Evolutionary conservation across 2,113 vertebrate genomes (phyloP), one percentile per base, ranked within the genome.

Genomic region (Nothobranchius kuhntae): DNA sequence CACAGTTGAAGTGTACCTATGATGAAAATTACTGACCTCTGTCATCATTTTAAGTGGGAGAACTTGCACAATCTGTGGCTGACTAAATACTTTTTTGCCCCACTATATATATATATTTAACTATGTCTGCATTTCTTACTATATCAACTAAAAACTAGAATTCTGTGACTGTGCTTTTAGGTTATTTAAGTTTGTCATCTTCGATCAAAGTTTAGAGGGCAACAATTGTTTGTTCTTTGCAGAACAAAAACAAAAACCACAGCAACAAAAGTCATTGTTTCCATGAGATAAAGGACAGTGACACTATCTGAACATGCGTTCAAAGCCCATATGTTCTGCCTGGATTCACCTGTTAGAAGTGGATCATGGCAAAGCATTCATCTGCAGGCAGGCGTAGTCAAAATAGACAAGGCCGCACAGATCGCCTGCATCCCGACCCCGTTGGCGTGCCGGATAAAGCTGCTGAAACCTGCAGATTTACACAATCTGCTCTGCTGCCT

Each of bases 401-500:
- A 90, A 92, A 93, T 78, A 92, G 13, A 84, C 77, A 77, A 73
- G 65, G 78, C 76, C 73, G 81, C 87, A 91, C 87, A 92, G 78
- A 84, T 61, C 3, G 80, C 90, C 92, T 78, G 85, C 85, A 92
- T 87, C 61, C 60, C 13, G 15, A 40, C 64, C 66, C 63, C 71
- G 46, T 72, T 75, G 52, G 76, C 71, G 57, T 17, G 71, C 24
- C 74, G 68, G 73, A 80, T 64, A 17, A 58, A 36, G 55, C 66
- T 48, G 79, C 76, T 52, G 60, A 77, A 67, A 63, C 65, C 64
- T 64, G 26, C 60, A 26, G 71, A 74, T 85, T 68, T 78, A 82
- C 56, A 82, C 73, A 73, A 78, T 71, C 63, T 59, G 64, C 60
- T 68, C 35, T 52, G 61, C 9, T 53, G 13, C n/a, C 42, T 13